These are phyloP conservation scores for Dryocosmus kuriphilus DNA, from an alignment of 2,888 invertebrate species.

Conservation along the genomic window DNA sequence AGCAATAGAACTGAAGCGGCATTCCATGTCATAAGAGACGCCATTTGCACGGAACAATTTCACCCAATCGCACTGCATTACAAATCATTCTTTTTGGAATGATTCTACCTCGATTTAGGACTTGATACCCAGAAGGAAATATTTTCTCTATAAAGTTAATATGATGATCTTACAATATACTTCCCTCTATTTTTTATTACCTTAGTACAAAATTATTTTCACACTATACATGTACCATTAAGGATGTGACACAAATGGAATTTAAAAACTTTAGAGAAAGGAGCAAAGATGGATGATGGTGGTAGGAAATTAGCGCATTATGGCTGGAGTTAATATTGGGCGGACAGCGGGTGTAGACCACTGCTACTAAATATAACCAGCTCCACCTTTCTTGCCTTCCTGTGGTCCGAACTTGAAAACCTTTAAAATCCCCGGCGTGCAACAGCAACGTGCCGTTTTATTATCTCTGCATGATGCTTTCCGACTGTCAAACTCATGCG, in stretches of 20 bases:
- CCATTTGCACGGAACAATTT: background rate
- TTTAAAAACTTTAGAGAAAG: conserved; percentile 21
- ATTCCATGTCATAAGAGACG: background rate
- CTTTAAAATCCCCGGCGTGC: conserved; percentile 55
- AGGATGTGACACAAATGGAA: background rate
- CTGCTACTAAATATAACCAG: conserved; percentile 66
- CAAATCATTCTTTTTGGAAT: background rate
- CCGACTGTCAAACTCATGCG: conserved; percentile 14
- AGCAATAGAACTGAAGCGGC: background rate
- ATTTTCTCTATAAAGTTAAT: no score
- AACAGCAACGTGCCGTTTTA: conserved; percentile 55
- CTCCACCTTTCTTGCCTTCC: conserved; percentile 54
- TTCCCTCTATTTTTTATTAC: background rate
- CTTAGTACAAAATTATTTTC: conserved; percentile 6
- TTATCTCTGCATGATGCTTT: conserved; percentile 42
- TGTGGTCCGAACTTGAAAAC: conserved; percentile 49
- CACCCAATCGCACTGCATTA: background rate
- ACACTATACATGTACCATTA: background rate
- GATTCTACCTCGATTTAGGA: background rate
- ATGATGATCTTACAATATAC: background rate
- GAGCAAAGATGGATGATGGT: conserved; percentile 51
- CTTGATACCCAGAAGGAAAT: background rate
- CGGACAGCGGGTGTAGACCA: conserved; percentile 71
- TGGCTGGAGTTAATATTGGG: conserved; percentile 73
- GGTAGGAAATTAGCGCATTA: conserved; percentile 74